Conservation (phyloP, 2,113 vertebrate genomes). For the Noctilio leporinus region DNA sequence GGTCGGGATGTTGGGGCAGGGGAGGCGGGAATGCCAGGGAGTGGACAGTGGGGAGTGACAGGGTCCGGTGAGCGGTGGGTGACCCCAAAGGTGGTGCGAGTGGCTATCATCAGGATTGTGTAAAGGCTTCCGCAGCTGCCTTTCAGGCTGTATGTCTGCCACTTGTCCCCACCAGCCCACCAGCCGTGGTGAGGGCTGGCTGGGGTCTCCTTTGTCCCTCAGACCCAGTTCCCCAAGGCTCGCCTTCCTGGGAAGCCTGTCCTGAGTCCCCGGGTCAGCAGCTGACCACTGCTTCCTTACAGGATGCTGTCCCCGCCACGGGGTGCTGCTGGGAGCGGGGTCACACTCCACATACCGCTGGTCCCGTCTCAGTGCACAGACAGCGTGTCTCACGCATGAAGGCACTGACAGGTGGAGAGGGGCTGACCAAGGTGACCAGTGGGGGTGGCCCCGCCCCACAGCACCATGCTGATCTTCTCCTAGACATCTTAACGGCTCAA, state of each 20-base stretch:
- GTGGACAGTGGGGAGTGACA: fast-evolving
- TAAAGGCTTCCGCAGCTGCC: background rate
- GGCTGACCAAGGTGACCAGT: fast-evolving
- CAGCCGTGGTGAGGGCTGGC: background rate
- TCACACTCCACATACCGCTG: background rate
- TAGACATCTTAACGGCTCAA: background rate
- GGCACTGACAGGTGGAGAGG: background rate
- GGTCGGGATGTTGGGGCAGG: background rate
- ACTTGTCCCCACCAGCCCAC: background rate
- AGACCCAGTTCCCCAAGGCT: too few relatives aligned
- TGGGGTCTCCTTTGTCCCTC: background rate
- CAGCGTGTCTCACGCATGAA: fast-evolving
- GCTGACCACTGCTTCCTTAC: background rate
- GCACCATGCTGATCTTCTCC: background rate
- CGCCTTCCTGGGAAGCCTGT: background rate
- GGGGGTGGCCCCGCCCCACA: background rate
- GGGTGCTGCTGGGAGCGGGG: background rate
- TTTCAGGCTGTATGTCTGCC: background rate
- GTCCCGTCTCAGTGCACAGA: background rate
- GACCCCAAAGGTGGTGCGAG: background rate
- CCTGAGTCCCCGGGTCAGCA: background rate
- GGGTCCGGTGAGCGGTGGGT: background rate
- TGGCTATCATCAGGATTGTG: background rate
- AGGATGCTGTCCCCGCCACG: fast-evolving
- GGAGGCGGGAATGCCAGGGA: background rate